These are phyloP conservation scores for Rhynchonycteris naso DNA, from an alignment of 2,797 vertebrate genomes.

Conservation along the genomic window DNA sequence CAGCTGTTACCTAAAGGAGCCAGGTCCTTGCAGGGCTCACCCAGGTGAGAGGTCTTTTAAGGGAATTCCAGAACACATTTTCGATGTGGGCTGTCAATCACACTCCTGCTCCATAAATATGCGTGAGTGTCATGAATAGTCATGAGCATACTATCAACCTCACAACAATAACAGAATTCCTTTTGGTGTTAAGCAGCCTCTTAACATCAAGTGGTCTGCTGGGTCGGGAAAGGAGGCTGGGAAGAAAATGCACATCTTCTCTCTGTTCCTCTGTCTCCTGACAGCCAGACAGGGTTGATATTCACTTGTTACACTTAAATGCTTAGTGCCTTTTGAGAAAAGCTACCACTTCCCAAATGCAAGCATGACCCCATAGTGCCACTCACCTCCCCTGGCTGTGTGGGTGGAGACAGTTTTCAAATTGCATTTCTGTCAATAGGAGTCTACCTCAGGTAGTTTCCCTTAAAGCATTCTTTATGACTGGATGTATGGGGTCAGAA, in stretches of 20 bases:
- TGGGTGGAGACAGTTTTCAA: background rate
- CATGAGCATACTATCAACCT: background rate
- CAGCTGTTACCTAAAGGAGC: background rate
- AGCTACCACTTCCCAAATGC: background rate
- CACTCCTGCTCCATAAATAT: background rate
- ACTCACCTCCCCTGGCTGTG: background rate
- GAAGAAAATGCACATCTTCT: background rate
- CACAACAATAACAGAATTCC: background rate
- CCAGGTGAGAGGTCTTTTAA: background rate
- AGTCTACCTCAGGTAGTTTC: slow-evolving; percentile 14
- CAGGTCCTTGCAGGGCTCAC: background rate
- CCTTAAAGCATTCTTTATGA: background rate
- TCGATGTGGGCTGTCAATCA: background rate
- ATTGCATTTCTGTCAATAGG: slow-evolving; percentile 47
- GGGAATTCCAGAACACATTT: background rate
- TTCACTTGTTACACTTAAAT: background rate
- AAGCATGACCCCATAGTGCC: background rate
- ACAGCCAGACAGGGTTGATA: background rate
- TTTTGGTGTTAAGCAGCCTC: background rate
- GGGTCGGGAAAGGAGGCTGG: background rate
- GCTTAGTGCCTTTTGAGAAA: background rate
- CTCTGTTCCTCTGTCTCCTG: background rate
- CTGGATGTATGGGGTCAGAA: background rate
- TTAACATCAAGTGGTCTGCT: background rate
- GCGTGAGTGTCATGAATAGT: background rate